These are phyloP conservation scores for Xestia ashworthii DNA, from an alignment of 2,888 invertebrate genomes.

Conservation along the genomic window DNA sequence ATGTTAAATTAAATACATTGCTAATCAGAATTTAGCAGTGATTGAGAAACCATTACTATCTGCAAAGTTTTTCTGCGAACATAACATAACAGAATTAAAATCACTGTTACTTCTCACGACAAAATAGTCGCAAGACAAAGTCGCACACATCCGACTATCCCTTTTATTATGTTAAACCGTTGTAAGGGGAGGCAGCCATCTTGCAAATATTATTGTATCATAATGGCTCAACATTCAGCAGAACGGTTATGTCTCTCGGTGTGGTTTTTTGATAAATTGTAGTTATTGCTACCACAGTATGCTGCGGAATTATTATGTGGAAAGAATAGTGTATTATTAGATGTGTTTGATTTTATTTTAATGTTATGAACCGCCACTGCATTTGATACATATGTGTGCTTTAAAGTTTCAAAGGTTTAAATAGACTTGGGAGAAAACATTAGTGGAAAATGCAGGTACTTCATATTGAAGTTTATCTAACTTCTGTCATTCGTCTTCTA, in stretches of 20 bases:
- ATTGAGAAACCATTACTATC: not conserved
- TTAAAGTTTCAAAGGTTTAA: not conserved
- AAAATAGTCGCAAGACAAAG: slow-evolving; percentile 50
- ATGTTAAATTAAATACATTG: not conserved
- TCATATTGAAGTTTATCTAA: not conserved
- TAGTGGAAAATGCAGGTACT: not conserved
- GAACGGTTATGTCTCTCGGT: slow-evolving; percentile 66
- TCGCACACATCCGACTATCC: slow-evolving; percentile 17
- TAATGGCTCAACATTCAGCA: slow-evolving; percentile 64
- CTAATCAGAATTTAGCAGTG: not conserved
- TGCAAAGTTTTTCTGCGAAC: not conserved
- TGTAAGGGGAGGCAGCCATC: slow-evolving; percentile 68
- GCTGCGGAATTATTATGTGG: not conserved
- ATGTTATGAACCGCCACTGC: not conserved
- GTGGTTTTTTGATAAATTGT: slow-evolving; percentile 65
- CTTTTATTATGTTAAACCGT: slow-evolving; percentile 68
- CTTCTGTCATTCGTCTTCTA: too few relatives aligned
- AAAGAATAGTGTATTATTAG: not conserved
- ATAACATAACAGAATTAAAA: not conserved
- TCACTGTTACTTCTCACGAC: not conserved
- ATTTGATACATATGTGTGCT: not conserved
- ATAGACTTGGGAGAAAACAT: not conserved
- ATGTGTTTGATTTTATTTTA: not conserved
- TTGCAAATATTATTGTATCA: slow-evolving; percentile 76
- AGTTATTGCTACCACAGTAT: slow-evolving; percentile 17